Conservation (phyloP, 2,113 vertebrate species). For the Toxostoma redivivum region DNA sequence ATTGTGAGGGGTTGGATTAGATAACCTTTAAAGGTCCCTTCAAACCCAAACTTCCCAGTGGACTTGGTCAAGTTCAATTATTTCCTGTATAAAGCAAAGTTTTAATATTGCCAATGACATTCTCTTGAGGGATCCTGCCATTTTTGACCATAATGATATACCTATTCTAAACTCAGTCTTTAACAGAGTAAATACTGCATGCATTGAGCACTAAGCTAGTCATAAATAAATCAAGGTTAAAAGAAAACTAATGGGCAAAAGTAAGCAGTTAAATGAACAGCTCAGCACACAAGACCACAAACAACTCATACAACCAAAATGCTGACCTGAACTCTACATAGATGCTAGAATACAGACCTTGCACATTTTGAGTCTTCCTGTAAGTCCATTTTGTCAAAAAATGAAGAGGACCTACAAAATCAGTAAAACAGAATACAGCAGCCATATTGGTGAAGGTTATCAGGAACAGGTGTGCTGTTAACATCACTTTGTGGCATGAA, state of each 20-base stretch:
- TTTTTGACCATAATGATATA: neutral
- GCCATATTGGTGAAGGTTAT: neutral
- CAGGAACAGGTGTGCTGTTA: neutral
- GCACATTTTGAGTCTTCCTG: neutral
- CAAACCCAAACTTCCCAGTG: neutral
- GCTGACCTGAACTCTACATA: neutral
- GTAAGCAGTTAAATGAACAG: neutral
- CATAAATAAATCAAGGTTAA: neutral
- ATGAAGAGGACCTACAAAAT: neutral
- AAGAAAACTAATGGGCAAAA: neutral
- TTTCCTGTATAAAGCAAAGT: neutral
- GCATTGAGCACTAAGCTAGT: neutral
- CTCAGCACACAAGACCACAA: neutral
- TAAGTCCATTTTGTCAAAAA: neutral
- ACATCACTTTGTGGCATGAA: neutral
- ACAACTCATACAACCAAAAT: neutral
- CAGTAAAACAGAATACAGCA: neutral
- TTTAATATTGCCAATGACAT: neutral
- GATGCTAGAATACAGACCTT: neutral
- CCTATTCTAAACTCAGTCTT: neutral
- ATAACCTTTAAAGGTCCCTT: neutral
- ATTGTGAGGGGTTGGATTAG: neutral
- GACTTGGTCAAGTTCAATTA: neutral
- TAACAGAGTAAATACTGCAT: neutral
- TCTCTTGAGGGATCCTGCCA: neutral